phyloP scores from a whole-genome alignment of 2,888 invertebrate species.

The Tryphoninae sp. region DNA sequence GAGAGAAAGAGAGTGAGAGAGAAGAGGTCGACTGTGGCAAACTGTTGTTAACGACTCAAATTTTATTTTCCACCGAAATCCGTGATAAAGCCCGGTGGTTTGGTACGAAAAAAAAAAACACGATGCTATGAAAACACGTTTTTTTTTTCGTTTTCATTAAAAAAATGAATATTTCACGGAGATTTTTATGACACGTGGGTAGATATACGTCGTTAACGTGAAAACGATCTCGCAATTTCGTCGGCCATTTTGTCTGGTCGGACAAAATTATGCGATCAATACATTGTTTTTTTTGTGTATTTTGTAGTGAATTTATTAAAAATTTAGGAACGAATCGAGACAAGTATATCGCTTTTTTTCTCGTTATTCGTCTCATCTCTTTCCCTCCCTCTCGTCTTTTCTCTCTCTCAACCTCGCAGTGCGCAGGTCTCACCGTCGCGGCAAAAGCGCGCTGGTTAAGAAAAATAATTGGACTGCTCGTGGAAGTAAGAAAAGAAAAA shows the following conservation, averaged over 20 bases:
- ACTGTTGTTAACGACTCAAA: constrained; percentile 25
- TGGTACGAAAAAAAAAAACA: not conserved
- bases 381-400: constrained; percentile 21
- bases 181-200: too few relatives aligned
- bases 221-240: too few relatives aligned
- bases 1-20: not conserved
- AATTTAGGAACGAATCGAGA: too few relatives aligned
- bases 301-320: too few relatives aligned
- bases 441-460: constrained; percentile 46
- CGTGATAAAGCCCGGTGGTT: not conserved
- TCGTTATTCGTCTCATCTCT: constrained; percentile 32
- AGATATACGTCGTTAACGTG: too few relatives aligned
- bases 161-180: not conserved
- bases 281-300: too few relatives aligned
- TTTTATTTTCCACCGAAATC: constrained; percentile 11
- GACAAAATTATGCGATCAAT: too few relatives aligned
- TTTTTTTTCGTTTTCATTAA: not conserved
- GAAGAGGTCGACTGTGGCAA: constrained; percentile 1
- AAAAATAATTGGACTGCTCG: constrained; percentile 60
- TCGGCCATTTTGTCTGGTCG: too few relatives aligned
- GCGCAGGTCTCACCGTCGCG: not conserved
- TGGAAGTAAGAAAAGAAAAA: constrained; percentile 33
- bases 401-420: constrained; percentile 6
- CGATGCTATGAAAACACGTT: not conserved
- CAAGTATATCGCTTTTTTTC: not conserved